phyloP scores from a whole-genome alignment of 2,113 vertebrate species.

The Oplegnathus fasciatus region DNA sequence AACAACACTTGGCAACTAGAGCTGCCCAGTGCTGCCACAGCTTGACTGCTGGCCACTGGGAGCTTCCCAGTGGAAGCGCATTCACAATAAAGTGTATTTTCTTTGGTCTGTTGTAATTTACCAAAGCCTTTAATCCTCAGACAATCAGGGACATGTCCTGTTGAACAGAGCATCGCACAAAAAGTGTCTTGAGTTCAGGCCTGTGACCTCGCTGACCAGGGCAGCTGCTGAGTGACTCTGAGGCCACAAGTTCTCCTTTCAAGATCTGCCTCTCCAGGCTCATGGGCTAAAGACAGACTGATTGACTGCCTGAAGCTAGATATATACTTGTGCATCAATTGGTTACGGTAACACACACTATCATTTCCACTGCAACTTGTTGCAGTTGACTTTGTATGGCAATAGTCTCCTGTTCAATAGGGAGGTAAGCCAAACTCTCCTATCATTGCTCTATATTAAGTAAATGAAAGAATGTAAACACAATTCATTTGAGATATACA shows the following conservation, averaged over 20 bases:
- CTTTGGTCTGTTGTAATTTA: constrained; percentile 3
- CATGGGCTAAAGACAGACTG: constrained; percentile 1
- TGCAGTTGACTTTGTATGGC: neutral
- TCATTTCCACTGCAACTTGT: no score
- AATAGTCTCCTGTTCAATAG: neutral
- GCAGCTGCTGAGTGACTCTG: constrained; percentile 8
- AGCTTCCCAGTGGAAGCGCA: constrained; percentile 20
- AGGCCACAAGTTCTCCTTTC: constrained; percentile 11
- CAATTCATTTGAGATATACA: neutral
- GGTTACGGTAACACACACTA: no score
- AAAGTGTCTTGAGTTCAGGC: neutral
- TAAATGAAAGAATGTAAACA: constrained; percentile 4
- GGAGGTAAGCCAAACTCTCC: neutral
- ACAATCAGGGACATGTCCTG: neutral
- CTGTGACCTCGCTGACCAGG: constrained; percentile 7
- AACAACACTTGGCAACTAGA: constrained; percentile 33
- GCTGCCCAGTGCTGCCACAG: constrained; percentile 15
- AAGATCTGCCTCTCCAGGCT: neutral
- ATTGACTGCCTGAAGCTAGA: neutral
- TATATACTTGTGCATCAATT: neutral
- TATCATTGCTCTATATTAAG: neutral
- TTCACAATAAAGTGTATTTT: neutral
- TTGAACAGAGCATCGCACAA: neutral
- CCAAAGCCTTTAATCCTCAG: constrained; percentile 18
- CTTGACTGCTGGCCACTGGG: constrained; percentile 27